phyloP scores from a whole-genome alignment of 2,888 invertebrate genomes.

The Tenthredo notha region DNA sequence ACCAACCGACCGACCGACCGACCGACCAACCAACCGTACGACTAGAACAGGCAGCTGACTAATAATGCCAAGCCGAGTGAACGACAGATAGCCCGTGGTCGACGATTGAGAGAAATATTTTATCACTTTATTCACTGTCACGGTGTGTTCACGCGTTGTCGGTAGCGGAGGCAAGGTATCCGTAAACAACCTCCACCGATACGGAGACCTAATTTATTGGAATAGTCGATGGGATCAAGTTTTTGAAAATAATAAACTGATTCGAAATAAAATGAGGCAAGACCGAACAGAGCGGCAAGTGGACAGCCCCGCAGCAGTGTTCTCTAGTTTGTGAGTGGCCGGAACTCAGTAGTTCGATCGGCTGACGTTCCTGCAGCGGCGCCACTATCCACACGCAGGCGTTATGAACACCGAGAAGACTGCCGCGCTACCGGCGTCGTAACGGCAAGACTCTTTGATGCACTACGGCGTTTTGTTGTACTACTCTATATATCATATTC shows the following conservation, averaged over 20 bases:
- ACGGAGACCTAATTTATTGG: not conserved
- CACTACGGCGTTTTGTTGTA: constrained; percentile 9
- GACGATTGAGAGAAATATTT: constrained; percentile 4
- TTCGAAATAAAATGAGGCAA: constrained; percentile 50
- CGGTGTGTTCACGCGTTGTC: constrained; percentile 1
- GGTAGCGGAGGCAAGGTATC: not conserved
- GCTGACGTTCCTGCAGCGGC: constrained; percentile 36
- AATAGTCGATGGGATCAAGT: not conserved
- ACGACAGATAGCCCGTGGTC: constrained; percentile 22
- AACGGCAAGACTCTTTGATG: not conserved
- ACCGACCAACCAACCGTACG: constrained; percentile 22
- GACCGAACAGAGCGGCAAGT: constrained; percentile 41
- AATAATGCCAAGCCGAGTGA: constrained; percentile 44
- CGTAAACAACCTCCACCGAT: not conserved
- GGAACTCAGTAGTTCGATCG: constrained; percentile 31
- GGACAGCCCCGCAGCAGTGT: constrained; percentile 32
- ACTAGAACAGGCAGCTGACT: constrained; percentile 49
- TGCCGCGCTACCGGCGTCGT: not conserved
- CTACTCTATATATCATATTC: not conserved
- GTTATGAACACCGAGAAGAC: constrained; percentile 8
- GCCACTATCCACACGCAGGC: constrained; percentile 52
- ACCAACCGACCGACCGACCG: constrained; percentile 26
- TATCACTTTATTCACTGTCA: constrained; percentile 48
- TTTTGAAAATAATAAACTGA: constrained; percentile 30
- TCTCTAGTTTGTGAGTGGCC: constrained; percentile 42